Evolutionary conservation across 2,797 vertebrate species (phyloP).

Genomic region (Chromobotia macracanthus): DNA sequence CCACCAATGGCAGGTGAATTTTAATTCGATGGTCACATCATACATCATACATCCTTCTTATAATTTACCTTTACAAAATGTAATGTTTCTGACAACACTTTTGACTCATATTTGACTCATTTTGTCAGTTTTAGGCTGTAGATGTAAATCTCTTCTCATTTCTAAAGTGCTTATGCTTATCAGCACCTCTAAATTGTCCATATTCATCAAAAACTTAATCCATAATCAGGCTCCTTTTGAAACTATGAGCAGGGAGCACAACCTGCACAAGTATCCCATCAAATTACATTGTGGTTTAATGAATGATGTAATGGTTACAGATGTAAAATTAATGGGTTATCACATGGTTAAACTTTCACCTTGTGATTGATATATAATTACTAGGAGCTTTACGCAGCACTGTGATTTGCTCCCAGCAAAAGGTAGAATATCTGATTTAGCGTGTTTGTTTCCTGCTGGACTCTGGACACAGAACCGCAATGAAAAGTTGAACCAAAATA

Average conservation of each 20-base stretch:
- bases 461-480: too few relatives aligned
- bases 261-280: neutral
- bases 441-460: too few relatives aligned
- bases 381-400: constrained; percentile 5
- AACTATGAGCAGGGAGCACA: constrained; percentile 12
- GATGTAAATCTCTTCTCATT: neutral
- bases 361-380: constrained; percentile 34
- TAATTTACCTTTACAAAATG: too few relatives aligned
- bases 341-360: constrained; percentile 37
- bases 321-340: constrained; percentile 37
- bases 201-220: constrained; percentile 21
- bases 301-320: constrained; percentile 30
- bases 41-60: too few relatives aligned
- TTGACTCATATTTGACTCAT: too few relatives aligned
- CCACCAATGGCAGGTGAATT: too few relatives aligned
- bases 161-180: too few relatives aligned
- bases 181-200: constrained; percentile 1
- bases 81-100: too few relatives aligned
- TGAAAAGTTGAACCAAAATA: too few relatives aligned
- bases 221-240: constrained; percentile 7
- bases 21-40: too few relatives aligned
- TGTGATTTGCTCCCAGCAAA: neutral
- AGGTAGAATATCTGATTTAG: too few relatives aligned
- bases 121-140: too few relatives aligned
- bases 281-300: constrained; percentile 42